Base-by-base conservation (phyloP, 1,140 invertebrate species). In the Agrypnia vestita region DNA sequence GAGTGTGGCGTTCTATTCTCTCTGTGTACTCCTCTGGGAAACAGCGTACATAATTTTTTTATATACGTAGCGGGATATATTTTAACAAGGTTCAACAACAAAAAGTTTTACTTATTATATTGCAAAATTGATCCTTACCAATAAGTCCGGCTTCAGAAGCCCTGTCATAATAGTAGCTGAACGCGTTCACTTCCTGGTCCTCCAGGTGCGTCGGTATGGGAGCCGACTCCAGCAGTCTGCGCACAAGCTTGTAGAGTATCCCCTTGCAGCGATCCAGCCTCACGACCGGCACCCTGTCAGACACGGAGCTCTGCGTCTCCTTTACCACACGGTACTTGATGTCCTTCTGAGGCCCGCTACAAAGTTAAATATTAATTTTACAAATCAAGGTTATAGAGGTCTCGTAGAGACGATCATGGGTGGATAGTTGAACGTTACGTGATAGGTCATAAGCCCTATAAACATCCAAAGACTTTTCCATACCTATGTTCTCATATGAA, bases 91-190 rank as follows among this genome's bases (percentile, higher is more conserved):
- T n/a, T n/a, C n/a, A n/a, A n/a, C n/a, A n/a, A n/a, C n/a, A n/a
- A n/a, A n/a, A n/a, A n/a, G n/a, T n/a, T n/a, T n/a, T n/a, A n/a
- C n/a, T n/a, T 35, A 35, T 35, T 35, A 35, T 3, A 35, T 3
- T 35, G 25, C 25, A 3, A 35, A 35, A 35, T 35, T 35, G 6
- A 35, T 35, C 6, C 43, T 86, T 81, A 93, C 93, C 92, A 74
- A 95, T 94, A 25, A 96, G 88, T 9, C 93, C 94, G 78, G 94
- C 93, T 88, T 98, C 97, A 0, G 93, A 92, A 19, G 96, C 96
- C 72, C 96, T 90, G 84, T 99, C 97, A 87, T 95, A 98, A 87
- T 97, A 99, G 87, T 98, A 99, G 78, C 96, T 97, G 88, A 99
- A 97, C 8, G 96, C 95, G 83, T 94, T 94, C 81, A 98, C 91